These are phyloP conservation scores for Epiblema foenella DNA, from an alignment of 2,888 invertebrate species.

Conservation along the genomic window DNA sequence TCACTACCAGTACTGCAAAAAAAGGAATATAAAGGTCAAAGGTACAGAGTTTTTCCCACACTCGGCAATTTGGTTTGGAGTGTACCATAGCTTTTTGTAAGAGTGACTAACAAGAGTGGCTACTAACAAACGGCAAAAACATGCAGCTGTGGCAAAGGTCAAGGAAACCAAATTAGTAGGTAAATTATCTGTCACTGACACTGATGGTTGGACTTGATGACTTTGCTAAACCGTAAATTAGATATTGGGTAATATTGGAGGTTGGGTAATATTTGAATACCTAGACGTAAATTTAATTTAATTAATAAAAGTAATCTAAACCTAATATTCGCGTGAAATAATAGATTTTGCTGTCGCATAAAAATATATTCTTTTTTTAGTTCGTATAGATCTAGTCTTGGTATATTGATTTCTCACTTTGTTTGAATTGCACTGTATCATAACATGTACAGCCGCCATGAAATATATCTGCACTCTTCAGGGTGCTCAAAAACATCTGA, in stretches of 20 bases:
- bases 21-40: constrained; percentile 29
- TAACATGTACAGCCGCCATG: background rate
- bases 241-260: background rate
- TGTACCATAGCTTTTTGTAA: constrained; percentile 28
- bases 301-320: background rate
- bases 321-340: background rate
- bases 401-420: constrained; percentile 3
- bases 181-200: constrained; percentile 7
- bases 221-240: constrained; percentile 9
- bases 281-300: background rate
- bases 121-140: constrained; percentile 33
- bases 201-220: background rate
- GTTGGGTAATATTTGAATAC: background rate
- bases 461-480: no score
- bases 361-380: background rate
- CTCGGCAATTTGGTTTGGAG: constrained; percentile 27
- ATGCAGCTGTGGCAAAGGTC: constrained; percentile 1
- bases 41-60: constrained; percentile 38
- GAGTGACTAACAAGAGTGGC: constrained; percentile 33
- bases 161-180: constrained; percentile 11
- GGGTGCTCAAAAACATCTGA: no score
- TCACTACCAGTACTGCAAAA: constrained; percentile 15
- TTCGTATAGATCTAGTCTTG: background rate
- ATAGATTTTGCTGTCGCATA: background rate
- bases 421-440: constrained; percentile 1